phyloP scores from a whole-genome alignment of 2,888 invertebrate species.

The Crematogaster levior region DNA sequence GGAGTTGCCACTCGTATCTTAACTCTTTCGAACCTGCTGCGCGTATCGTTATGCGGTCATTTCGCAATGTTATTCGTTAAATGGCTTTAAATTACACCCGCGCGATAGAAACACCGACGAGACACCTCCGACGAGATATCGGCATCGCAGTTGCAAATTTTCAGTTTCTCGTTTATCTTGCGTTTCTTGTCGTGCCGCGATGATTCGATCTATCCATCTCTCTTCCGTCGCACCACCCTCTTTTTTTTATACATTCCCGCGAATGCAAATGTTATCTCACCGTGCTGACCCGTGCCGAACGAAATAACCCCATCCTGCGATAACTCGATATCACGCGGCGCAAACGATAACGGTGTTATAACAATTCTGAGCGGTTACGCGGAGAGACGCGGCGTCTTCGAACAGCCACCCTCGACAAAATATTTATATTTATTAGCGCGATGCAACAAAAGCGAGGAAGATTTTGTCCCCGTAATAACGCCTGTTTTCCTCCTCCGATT shows the following conservation, averaged over 20 bases:
- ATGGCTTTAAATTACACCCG: background rate
- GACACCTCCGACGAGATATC: background rate
- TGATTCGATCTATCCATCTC: background rate
- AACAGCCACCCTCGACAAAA: constrained; percentile 49
- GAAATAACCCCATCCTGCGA: constrained; percentile 65
- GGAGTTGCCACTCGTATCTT: constrained; percentile 27
- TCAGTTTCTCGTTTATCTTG: background rate
- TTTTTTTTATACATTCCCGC: constrained; percentile 36
- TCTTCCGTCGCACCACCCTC: background rate
- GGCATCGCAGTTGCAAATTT: background rate
- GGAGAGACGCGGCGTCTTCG: constrained; percentile 13
- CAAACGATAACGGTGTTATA: constrained; percentile 64
- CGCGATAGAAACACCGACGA: background rate
- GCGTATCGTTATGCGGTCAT: background rate
- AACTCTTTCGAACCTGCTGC: constrained; percentile 5
- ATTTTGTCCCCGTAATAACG: background rate
- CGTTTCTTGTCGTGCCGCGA: background rate
- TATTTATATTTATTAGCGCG: constrained; percentile 46
- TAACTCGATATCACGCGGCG: constrained; percentile 62
- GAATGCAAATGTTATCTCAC: constrained; percentile 61
- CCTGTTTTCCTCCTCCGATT: constrained; percentile 9
- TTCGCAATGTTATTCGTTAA: constrained; percentile 16
- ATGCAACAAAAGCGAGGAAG: background rate
- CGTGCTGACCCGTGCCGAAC: constrained; percentile 72
- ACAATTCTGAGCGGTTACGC: constrained; percentile 70